A percentile compares a stretch with the other conserved stretches of the same genome.
Evolutionary conservation across 2,888 invertebrate genomes (phyloP).

Genomic region (Polyploca ridens): DNA sequence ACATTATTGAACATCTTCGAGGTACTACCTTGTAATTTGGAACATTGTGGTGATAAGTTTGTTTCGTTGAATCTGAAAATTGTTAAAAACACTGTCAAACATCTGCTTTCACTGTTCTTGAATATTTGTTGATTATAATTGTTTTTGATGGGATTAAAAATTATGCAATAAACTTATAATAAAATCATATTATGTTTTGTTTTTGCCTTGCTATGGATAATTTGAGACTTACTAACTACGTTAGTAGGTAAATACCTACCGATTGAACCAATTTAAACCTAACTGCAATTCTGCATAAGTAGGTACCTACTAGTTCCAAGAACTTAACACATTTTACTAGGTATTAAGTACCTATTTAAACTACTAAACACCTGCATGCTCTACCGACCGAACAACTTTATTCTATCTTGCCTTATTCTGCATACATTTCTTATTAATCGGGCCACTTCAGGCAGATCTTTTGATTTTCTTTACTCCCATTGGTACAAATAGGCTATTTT

Average conservation of each 20-base stretch:
- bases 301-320: too few relatives aligned
- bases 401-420: too few relatives aligned
- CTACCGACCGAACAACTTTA: too few relatives aligned
- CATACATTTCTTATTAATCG: too few relatives aligned
- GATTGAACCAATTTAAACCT: too few relatives aligned
- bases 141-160: conserved; percentile 64
- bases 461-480: too few relatives aligned
- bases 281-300: too few relatives aligned
- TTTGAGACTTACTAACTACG: background rate
- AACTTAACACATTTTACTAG: too few relatives aligned
- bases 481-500: too few relatives aligned
- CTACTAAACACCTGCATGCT: too few relatives aligned
- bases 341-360: too few relatives aligned
- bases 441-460: too few relatives aligned
- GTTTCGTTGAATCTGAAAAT: background rate
- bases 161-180: conserved; percentile 69
- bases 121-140: conserved; percentile 58
- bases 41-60: background rate
- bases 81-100: conserved; percentile 11
- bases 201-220: conserved; percentile 14
- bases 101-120: conserved; percentile 53
- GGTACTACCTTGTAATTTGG: background rate
- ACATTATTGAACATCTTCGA: background rate
- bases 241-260: background rate
- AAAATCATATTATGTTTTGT: conserved; percentile 38